Percentiles rank a stretch among this genome's conserved stretches.
These are phyloP conservation scores for Hirtodrosophila trivittata DNA, from an alignment of 2,888 invertebrate genomes.

Conservation along the genomic window DNA sequence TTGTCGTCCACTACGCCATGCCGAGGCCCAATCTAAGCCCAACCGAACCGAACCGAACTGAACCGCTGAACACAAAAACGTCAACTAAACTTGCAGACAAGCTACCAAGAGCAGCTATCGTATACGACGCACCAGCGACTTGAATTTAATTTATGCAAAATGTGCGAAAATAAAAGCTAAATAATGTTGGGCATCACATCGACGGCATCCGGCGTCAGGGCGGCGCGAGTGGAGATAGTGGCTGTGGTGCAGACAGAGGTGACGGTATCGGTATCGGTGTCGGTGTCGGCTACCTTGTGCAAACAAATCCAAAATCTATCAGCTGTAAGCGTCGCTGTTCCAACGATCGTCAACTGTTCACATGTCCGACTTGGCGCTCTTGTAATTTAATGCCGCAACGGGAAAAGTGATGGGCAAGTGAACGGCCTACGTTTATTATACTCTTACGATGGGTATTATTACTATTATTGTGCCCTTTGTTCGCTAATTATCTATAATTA, in stretches of 20 bases:
- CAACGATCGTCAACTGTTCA: constrained; percentile 31
- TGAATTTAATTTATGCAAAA: constrained; percentile 72
- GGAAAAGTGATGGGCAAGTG: constrained; percentile 46
- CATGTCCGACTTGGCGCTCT: constrained; percentile 40
- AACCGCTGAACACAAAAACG: constrained; percentile 55
- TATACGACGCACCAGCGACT: constrained; percentile 25
- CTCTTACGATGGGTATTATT: constrained; percentile 2
- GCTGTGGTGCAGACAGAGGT: background rate
- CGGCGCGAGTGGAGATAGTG: constrained; percentile 7
- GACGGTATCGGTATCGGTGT: constrained; percentile 4
- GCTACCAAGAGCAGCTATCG: constrained; percentile 25
- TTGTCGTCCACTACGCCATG: constrained; percentile 51
- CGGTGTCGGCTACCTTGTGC: constrained; percentile 20
- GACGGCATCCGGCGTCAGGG: constrained; percentile 26
- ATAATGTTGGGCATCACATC: constrained; percentile 62
- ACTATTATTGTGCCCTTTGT: background rate
- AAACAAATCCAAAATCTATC: constrained; percentile 59
- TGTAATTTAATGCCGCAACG: constrained; percentile 67
- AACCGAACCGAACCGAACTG: constrained; percentile 42
- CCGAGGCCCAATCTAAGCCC: constrained; percentile 34
- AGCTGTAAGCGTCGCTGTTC: constrained; percentile 33
- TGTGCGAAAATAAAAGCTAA: constrained; percentile 75
- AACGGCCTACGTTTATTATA: constrained; percentile 33
- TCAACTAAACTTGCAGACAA: constrained; percentile 57
- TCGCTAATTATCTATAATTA: background rate